Base-by-base conservation (phyloP, 2,113 vertebrate species). In the Baryphthengus martii region DNA sequence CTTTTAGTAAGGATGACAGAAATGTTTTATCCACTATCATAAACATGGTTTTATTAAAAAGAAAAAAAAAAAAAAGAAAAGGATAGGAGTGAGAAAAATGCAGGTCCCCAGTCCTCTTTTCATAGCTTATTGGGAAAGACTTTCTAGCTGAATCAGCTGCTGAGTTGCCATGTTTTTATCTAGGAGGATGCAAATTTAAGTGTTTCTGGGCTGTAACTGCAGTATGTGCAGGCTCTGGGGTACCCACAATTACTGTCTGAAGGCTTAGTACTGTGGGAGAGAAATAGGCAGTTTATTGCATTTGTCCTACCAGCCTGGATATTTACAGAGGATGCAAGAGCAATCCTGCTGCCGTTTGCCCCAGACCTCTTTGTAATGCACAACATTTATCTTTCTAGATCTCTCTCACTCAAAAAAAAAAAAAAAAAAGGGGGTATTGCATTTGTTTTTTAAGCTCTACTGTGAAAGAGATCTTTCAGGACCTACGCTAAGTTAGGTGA, bases 91-190 rank as follows among this genome's bases (percentile, higher is more conserved):
- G 39, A 94, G 81, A 81, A 96, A 90, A 97, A 88, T 61, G 85
- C 76, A 90, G 76, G 76, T 95, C 93, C 66, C 61, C 61, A 89
- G 73, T 80, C 37, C 40, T 88, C 39, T 81, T 86, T 92, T 93
- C 85, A 72, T 93, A 95, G 95, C 68, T 96, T 95, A 93, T 65
- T 88, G 88, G 79, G 79, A 78, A 73, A 80, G 95, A 94, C 79
- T 94, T 96, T 93, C 56, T 52, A 89, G 95, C 93, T 97, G 96
- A 97, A 83, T 97, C 96, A 97, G 95, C 96, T 96, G 96, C 95
- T 97, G 92, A 95, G 79, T 72, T 93, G 92, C 70, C 0, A 10
- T 55, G 88, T 90, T 97, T 94, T 91, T 78, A 75, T 86, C 85
- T 2, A 1, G 47, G 20, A 84, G 68, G 88, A 96, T 93, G 96